phyloP scores from a whole-genome alignment of 2,888 invertebrate species.

The Cosmopolites sordidus region DNA sequence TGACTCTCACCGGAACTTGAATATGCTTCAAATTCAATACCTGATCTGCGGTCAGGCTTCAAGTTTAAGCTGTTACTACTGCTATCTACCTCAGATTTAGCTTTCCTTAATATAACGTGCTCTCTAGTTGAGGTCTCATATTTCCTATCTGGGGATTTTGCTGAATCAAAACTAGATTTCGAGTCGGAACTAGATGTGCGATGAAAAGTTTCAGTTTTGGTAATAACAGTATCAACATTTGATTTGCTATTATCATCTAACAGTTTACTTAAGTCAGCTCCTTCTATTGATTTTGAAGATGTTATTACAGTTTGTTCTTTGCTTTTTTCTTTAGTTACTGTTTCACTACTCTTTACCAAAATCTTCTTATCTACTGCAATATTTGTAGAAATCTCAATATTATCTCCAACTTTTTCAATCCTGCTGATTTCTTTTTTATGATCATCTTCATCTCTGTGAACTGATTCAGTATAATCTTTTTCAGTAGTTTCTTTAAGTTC shows the following conservation, averaged over 20 bases:
- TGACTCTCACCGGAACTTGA: slow-evolving; percentile 87
- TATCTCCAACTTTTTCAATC: slow-evolving; percentile 35
- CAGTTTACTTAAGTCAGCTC: slow-evolving; percentile 20
- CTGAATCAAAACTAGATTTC: slow-evolving; percentile 48
- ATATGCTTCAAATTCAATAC: slow-evolving; percentile 73
- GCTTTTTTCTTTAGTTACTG: slow-evolving; percentile 30
- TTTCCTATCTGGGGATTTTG: slow-evolving; percentile 50
- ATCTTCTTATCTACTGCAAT: slow-evolving; percentile 31
- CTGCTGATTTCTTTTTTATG: slow-evolving; percentile 28
- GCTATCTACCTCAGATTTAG: slow-evolving; percentile 43
- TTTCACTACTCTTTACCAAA: slow-evolving; percentile 24
- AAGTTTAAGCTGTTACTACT: slow-evolving; percentile 45
- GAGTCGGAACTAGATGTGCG: slow-evolving; percentile 50
- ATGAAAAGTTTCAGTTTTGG: slow-evolving; percentile 40
- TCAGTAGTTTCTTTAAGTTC: slow-evolving; percentile 32
- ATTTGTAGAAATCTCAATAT: slow-evolving; percentile 31
- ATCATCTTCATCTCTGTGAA: slow-evolving; percentile 25
- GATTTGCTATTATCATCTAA: slow-evolving; percentile 31
- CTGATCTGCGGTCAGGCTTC: slow-evolving; percentile 64
- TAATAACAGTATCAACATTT: slow-evolving; percentile 4
- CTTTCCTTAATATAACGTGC: slow-evolving; percentile 45
- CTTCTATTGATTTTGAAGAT: slow-evolving; percentile 26
- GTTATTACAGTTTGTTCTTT: slow-evolving; percentile 34
- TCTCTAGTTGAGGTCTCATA: slow-evolving; percentile 37
- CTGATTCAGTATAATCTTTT: slow-evolving; percentile 31